Percentiles rank a stretch among this genome's conserved stretches.
Conservation (phyloP, 2,888 invertebrate species). For the Sarcophaga caerulescens region DNA sequence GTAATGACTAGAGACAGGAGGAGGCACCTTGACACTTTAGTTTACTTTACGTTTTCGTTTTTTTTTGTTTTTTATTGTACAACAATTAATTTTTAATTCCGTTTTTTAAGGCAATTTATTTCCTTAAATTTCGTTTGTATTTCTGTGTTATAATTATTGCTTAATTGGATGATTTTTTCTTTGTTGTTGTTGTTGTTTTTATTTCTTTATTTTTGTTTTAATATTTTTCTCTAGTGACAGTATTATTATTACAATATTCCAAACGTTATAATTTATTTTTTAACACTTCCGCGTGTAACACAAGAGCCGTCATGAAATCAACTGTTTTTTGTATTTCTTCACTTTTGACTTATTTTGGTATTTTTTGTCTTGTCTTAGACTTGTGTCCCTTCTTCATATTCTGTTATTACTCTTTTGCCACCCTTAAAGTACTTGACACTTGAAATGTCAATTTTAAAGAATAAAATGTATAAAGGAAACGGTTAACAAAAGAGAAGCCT, state of each 20-base stretch:
- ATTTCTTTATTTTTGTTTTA: slow-evolving; percentile 25
- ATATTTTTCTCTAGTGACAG: neutral
- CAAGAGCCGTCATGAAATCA: slow-evolving; percentile 52
- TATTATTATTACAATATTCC: neutral
- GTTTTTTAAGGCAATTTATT: neutral
- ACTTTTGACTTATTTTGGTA: slow-evolving; percentile 27
- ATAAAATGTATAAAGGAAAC: slow-evolving; percentile 11
- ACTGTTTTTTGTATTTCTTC: slow-evolving; percentile 48
- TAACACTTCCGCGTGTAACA: slow-evolving; percentile 50
- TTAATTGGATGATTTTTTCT: slow-evolving; percentile 2
- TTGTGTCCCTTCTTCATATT: neutral
- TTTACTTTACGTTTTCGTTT: slow-evolving; percentile 2
- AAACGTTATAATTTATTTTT: neutral
- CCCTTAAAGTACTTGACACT: slow-evolving; percentile 59
- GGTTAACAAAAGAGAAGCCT: neutral
- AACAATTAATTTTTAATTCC: neutral
- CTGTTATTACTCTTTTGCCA: slow-evolving; percentile 45
- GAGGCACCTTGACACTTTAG: slow-evolving; percentile 66
- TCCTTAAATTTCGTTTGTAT: neutral
- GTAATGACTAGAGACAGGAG: slow-evolving; percentile 23
- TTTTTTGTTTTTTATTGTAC: slow-evolving; percentile 2
- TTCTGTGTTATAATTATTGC: neutral
- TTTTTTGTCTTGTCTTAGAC: neutral
- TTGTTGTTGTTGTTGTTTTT: neutral
- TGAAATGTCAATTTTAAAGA: slow-evolving; percentile 58